Conservation (phyloP, 2,888 invertebrate species). For the Cacoxenus indagator region DNA sequence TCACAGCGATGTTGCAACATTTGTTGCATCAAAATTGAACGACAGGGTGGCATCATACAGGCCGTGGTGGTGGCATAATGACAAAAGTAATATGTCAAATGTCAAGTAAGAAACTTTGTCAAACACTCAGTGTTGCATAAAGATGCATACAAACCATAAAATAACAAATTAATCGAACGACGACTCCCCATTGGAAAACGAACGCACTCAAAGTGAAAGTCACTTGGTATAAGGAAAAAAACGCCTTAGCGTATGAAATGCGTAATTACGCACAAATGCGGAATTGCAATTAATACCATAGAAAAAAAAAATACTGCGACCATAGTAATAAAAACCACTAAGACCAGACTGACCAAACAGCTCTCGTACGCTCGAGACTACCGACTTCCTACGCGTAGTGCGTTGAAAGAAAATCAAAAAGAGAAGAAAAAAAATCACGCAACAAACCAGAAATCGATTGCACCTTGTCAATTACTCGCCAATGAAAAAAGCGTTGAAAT, state of each 20-base stretch:
- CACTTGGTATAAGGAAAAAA: not conserved
- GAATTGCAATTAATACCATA: constrained; percentile 9
- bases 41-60: not conserved
- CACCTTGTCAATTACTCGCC: no score
- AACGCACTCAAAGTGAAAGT: constrained; percentile 7
- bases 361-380: not conserved
- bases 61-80: no score
- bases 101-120: constrained; percentile 3
- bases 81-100: constrained; percentile 20
- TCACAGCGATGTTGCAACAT: constrained; percentile 15
- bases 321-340: not conserved
- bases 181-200: no score
- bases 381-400: constrained; percentile 8
- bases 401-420: no score
- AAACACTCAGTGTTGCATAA: not conserved
- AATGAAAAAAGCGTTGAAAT: no score
- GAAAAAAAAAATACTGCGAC: not conserved
- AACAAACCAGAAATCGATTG: no score
- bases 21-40: not conserved
- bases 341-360: not conserved
- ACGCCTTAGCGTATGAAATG: not conserved
- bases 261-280: constrained; percentile 14
- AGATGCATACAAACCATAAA: not conserved
- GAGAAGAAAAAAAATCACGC: no score
- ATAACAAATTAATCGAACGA: no score